Conservation (phyloP, 1,140 invertebrate species). For the Sminthurinus signatus region DNA sequence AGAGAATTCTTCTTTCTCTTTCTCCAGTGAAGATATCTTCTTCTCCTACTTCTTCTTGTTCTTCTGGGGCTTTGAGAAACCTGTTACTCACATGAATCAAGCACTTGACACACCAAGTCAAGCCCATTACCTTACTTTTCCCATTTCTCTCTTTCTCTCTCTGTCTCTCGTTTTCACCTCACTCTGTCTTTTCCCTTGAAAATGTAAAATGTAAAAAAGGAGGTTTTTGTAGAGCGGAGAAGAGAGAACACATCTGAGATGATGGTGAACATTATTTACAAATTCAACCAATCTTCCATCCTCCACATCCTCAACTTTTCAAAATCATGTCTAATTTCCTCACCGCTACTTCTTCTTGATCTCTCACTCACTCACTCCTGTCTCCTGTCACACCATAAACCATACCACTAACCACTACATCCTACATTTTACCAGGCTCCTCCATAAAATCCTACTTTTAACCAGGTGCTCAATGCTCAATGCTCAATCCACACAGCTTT, state of each 20-base stretch:
- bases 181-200: not conserved
- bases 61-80: slow-evolving; percentile 30
- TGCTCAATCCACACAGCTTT: no score
- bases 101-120: no score
- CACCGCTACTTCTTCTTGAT: not conserved
- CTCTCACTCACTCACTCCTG: no score
- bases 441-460: no score
- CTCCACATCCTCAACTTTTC: slow-evolving; percentile 4
- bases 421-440: no score
- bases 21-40: not conserved
- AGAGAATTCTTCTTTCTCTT: slow-evolving; percentile 18
- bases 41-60: no score
- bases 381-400: no score
- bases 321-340: slow-evolving; percentile 8
- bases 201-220: not conserved
- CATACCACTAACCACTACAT: no score
- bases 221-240: not conserved
- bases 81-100: slow-evolving; percentile 42
- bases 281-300: slow-evolving; percentile 2
- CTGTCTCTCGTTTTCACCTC: not conserved
- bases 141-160: slow-evolving; percentile 1
- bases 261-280: slow-evolving; percentile 1
- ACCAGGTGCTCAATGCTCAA: no score
- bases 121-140: slow-evolving; percentile 25
- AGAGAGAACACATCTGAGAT: not conserved